A percentile compares a stretch with the other conserved stretches of the same genome.
These are phyloP conservation scores for Disparrhopalites patrizii DNA, from an alignment of 2,888 invertebrate species.

Conservation along the genomic window DNA sequence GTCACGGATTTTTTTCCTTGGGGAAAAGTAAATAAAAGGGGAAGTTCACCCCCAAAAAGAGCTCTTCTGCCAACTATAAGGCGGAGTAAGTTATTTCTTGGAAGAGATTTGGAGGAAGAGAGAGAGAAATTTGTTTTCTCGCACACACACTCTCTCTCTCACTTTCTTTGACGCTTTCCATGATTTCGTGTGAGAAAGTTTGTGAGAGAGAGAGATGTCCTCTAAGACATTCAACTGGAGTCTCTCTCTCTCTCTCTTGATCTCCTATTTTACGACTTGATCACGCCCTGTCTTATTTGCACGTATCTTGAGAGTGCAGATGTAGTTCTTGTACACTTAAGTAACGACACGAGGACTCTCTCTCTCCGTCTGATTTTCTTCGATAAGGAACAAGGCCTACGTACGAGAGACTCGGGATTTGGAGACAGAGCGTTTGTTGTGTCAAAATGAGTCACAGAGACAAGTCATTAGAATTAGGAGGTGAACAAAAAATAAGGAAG, in stretches of 20 bases:
- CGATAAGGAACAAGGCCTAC: not conserved
- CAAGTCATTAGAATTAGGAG: slow-evolving; percentile 3
- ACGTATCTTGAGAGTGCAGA: slow-evolving; percentile 41
- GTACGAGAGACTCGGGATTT: not conserved
- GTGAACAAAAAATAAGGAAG: not conserved
- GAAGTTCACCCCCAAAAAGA: too few relatives aligned
- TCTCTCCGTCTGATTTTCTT: slow-evolving; percentile 9
- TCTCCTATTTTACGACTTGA: slow-evolving; percentile 49
- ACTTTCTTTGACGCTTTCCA: not conserved
- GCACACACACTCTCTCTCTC: not conserved
- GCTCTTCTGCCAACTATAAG: too few relatives aligned
- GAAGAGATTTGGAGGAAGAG: not conserved
- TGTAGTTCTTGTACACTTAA: not conserved
- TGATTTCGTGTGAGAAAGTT: not conserved
- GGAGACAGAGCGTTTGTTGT: too few relatives aligned
- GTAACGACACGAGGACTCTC: not conserved
- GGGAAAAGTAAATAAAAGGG: too few relatives aligned
- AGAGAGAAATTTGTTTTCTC: too few relatives aligned
- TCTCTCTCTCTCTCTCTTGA: too few relatives aligned
- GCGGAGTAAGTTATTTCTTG: not conserved
- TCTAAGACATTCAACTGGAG: slow-evolving; percentile 28
- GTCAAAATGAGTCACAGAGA: too few relatives aligned
- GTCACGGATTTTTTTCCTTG: too few relatives aligned
- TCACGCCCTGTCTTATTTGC: slow-evolving; percentile 46
- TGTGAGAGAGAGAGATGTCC: slow-evolving; percentile 4